Percentiles rank a stretch among this genome's conserved stretches.
These are phyloP conservation scores for Numenius phaeopus DNA, from an alignment of 2,797 vertebrate genomes.

Conservation along the genomic window DNA sequence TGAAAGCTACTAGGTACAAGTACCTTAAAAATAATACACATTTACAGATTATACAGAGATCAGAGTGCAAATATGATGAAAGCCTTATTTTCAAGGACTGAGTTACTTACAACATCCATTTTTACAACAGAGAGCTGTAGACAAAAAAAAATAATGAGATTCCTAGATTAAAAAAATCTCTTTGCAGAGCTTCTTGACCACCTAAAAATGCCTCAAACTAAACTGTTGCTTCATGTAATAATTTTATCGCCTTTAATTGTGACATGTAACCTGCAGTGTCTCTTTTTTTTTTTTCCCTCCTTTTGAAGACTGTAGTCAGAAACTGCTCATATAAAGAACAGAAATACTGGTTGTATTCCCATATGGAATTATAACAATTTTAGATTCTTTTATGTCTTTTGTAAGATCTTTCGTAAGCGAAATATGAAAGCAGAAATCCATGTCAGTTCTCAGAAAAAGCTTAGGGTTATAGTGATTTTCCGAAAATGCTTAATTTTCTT, in stretches of 20 bases:
- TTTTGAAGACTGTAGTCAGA: constrained; percentile 43
- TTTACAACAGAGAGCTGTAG: constrained; percentile 45
- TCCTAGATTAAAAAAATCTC: constrained; percentile 24
- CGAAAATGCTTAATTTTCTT: constrained; percentile 77
- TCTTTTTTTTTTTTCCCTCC: not conserved
- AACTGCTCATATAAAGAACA: constrained; percentile 68
- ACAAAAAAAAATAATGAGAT: constrained; percentile 11
- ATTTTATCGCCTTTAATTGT: constrained; percentile 5
- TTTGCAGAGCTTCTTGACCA: not conserved
- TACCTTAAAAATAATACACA: constrained; percentile 62
- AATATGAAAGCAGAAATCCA: constrained; percentile 53
- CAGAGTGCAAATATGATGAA: constrained; percentile 35
- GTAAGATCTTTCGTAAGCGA: constrained; percentile 45
- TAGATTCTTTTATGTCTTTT: constrained; percentile 36
- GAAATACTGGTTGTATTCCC: constrained; percentile 51
- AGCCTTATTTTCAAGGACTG: constrained; percentile 40
- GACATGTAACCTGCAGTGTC: constrained; percentile 10
- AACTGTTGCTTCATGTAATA: constrained; percentile 33
- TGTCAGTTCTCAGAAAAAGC: constrained; percentile 38
- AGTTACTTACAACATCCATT: constrained; percentile 45
- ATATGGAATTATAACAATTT: constrained; percentile 55
- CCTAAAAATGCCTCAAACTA: not conserved
- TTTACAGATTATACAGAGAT: constrained; percentile 65
- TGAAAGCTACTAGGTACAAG: constrained; percentile 20
- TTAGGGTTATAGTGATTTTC: constrained; percentile 16